These are phyloP conservation scores for Phodopus roborovskii DNA, from an alignment of 2,113 vertebrate genomes.

Conservation along the genomic window DNA sequence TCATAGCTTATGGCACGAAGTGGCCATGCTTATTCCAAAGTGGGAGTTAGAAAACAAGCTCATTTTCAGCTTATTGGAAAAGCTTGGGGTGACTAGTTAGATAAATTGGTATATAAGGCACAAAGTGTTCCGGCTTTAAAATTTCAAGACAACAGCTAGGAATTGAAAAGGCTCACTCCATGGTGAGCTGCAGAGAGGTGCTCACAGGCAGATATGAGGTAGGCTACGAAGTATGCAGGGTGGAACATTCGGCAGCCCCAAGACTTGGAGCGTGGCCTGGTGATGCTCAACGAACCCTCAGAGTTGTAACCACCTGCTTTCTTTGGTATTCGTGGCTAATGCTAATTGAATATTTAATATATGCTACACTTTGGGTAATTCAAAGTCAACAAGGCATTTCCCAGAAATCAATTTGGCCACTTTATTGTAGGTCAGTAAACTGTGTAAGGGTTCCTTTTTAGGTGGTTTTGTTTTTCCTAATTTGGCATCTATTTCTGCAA, in stretches of 20 bases:
- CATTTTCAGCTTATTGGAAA: slow-evolving; percentile 17
- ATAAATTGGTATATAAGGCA: neutral
- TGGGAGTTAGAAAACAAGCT: slow-evolving; percentile 25
- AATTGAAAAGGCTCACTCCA: neutral
- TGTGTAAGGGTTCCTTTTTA: neutral
- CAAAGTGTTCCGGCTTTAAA: neutral
- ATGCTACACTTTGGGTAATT: neutral
- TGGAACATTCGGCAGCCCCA: neutral
- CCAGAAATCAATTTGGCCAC: slow-evolving; percentile 33
- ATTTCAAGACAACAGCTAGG: neutral
- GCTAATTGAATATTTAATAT: slow-evolving; percentile 31
- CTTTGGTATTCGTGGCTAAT: neutral
- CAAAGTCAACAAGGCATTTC: slow-evolving; percentile 20
- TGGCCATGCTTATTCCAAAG: neutral
- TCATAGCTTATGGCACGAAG: neutral
- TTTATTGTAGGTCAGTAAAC: neutral
- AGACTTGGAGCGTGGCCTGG: neutral
- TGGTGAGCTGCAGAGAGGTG: neutral
- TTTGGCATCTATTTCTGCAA: neutral
- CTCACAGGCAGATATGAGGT: neutral
- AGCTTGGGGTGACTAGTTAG: neutral
- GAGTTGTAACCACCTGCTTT: neutral
- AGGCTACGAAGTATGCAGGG: neutral
- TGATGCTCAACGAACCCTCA: neutral
- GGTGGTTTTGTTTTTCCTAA: neutral